A percentile compares a stretch with the other conserved stretches of the same genome.
phyloP scores from a whole-genome alignment of 2,888 invertebrate species.

The Theristus sp. region DNA sequence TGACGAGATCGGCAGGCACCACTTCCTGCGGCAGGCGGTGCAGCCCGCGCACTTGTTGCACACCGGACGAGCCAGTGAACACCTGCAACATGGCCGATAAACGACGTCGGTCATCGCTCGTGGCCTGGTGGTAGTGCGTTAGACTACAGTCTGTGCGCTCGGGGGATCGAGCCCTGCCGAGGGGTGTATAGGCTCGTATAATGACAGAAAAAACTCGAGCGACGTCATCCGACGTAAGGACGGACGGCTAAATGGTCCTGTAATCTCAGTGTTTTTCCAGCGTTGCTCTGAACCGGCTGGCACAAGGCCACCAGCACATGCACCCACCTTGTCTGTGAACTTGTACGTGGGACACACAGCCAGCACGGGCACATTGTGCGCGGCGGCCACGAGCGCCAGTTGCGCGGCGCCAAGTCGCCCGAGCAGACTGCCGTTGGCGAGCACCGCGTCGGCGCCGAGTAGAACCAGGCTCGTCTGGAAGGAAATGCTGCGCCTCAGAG shows the following conservation, averaged over 20 bases:
- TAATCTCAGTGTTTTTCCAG: no score
- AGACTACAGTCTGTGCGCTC: no score
- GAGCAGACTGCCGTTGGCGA: conserved; percentile 79
- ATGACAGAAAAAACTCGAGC: no score
- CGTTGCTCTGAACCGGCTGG: no score
- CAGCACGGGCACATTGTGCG: conserved; percentile 69
- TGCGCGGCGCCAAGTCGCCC: conserved; percentile 67
- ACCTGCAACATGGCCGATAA: not conserved
- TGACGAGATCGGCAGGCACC: conserved; percentile 74
- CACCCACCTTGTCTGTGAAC: conserved; percentile 70
- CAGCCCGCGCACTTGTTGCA: conserved; percentile 35
- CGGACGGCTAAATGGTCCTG: no score
- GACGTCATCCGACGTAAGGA: no score
- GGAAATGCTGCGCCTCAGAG: no score
- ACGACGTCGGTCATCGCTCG: no score
- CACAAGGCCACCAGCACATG: no score
- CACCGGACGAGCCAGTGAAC: not conserved
- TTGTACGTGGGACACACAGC: conserved; percentile 95
- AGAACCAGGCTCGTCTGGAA: conserved; percentile 63
- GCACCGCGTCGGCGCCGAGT: conserved; percentile 65
- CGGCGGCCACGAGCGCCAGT: conserved; percentile 62
- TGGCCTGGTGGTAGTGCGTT: no score
- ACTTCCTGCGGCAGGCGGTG: conserved; percentile 43
- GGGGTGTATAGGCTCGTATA: no score
- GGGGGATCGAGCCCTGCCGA: no score